These are phyloP conservation scores for Aspidapion aeneum DNA, from an alignment of 2,888 invertebrate species.

Conservation along the genomic window DNA sequence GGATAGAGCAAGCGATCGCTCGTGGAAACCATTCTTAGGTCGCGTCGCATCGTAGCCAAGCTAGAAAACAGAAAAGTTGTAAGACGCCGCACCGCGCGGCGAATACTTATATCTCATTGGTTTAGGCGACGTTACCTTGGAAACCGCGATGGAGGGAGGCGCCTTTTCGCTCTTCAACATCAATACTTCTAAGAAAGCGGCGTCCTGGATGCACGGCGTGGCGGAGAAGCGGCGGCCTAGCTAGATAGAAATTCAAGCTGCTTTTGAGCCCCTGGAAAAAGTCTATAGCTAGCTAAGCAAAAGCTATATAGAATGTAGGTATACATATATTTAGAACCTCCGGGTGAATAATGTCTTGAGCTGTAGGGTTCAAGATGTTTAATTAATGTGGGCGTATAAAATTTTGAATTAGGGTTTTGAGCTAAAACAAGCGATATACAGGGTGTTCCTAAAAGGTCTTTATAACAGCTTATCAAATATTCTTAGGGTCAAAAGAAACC, in stretches of 20 bases:
- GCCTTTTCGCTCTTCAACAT: slow-evolving; percentile 24
- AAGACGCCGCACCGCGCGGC: slow-evolving; percentile 27
- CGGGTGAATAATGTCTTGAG: background rate
- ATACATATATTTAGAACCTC: too few relatives aligned
- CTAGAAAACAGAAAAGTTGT: background rate
- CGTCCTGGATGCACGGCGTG: slow-evolving; percentile 5
- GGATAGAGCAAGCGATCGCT: background rate
- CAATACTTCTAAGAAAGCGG: slow-evolving; percentile 26
- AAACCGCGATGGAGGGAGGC: slow-evolving; percentile 35
- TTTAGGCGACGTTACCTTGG: slow-evolving; percentile 44
- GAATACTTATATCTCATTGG: slow-evolving; percentile 48
- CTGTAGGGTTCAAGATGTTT: background rate
- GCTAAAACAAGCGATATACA: too few relatives aligned
- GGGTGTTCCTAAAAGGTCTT: too few relatives aligned
- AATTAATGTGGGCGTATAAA: background rate
- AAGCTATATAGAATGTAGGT: background rate
- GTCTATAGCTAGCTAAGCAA: background rate
- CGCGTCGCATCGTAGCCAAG: background rate
- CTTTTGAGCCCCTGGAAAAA: background rate
- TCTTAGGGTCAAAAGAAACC: too few relatives aligned
- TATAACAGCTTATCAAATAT: too few relatives aligned
- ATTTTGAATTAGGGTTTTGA: background rate
- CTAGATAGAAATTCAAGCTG: background rate
- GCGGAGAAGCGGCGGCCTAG: background rate
- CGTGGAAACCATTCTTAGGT: background rate